Conservation (phyloP, 35 echinoderm and acorn worm species). For the Anneissia japonica region DNA sequence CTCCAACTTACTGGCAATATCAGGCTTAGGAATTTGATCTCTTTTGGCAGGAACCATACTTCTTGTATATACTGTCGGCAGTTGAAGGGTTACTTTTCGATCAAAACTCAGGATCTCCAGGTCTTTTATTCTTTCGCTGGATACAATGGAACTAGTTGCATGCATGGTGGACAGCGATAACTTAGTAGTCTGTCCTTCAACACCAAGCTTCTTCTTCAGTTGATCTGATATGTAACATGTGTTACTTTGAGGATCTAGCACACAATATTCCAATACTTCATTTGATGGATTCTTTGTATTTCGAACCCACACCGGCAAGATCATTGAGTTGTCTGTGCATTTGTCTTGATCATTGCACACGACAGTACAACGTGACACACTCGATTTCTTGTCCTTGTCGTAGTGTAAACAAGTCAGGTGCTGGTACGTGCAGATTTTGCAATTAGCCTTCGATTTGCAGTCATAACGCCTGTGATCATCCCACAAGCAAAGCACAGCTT, state of each 20-base stretch:
- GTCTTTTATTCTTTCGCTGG: constrained; percentile 1
- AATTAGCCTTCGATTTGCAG: background rate
- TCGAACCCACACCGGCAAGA: background rate
- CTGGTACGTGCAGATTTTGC: background rate
- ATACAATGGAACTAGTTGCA: background rate
- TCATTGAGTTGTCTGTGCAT: background rate
- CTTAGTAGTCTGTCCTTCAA: constrained; percentile 10
- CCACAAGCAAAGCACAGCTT: constrained; percentile 20
- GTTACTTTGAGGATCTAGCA: constrained; percentile 29
- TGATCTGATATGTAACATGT: constrained; percentile 1
- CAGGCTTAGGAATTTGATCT: constrained; percentile 21
- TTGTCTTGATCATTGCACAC: background rate
- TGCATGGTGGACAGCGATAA: constrained; percentile 30
- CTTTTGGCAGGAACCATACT: background rate
- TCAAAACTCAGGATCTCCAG: constrained; percentile 7
- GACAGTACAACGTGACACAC: background rate
- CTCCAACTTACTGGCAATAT: background rate
- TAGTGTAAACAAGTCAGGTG: constrained; percentile 18
- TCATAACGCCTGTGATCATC: background rate
- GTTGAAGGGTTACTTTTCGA: background rate
- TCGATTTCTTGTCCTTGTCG: background rate
- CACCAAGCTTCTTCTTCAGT: background rate
- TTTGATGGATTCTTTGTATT: background rate
- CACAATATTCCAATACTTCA: constrained; percentile 14
- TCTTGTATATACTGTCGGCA: constrained; percentile 11